phyloP scores from a whole-genome alignment of 2,113 vertebrate genomes.

The Hyla sarda region DNA sequence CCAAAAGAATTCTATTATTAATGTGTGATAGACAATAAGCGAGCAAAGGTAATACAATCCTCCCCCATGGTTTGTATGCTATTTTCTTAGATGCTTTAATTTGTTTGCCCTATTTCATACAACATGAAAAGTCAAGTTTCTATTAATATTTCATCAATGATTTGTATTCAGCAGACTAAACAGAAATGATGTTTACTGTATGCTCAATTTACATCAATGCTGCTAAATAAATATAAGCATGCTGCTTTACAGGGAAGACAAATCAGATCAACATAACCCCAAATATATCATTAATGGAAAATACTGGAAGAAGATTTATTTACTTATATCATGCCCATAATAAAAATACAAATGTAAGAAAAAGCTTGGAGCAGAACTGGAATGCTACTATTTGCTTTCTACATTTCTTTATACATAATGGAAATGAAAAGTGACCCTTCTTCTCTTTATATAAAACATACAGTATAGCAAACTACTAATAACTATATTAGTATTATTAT shows the following conservation, averaged over 20 bases:
- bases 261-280: constrained; percentile 4
- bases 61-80: no score
- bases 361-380: neutral
- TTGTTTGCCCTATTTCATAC: neutral
- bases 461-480: neutral
- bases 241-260: neutral
- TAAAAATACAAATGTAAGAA: neutral
- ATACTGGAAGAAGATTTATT: neutral
- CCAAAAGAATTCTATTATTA: neutral
- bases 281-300: neutral
- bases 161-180: constrained; percentile 62
- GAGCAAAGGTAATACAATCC: neutral
- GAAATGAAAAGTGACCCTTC: neutral
- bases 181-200: neutral
- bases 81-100: neutral
- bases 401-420: constrained; percentile 66
- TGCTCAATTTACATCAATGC: neutral
- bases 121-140: constrained; percentile 62
- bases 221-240: constrained; percentile 12
- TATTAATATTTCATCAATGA: constrained; percentile 70
- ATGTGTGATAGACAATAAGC: neutral
- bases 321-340: neutral
- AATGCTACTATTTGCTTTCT: constrained; percentile 32
- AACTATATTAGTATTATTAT: no score
- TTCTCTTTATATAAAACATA: neutral